These are phyloP conservation scores for Brachirus orientalis DNA, from an alignment of 2,113 vertebrate genomes.

Conservation along the genomic window DNA sequence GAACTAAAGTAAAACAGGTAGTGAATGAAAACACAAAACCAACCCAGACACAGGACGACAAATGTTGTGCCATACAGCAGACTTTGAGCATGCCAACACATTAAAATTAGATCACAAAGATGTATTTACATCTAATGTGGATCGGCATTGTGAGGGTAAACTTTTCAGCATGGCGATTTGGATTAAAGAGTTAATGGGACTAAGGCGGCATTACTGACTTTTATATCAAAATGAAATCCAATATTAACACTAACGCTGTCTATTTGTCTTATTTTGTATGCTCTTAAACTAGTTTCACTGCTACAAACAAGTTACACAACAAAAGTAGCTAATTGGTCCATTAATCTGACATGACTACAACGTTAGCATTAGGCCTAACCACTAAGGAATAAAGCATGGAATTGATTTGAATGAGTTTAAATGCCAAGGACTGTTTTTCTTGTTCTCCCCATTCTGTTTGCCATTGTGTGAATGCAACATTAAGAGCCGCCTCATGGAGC, in stretches of 20 bases:
- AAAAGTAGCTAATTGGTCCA: not conserved
- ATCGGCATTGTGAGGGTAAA: not conserved
- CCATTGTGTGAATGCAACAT: not conserved
- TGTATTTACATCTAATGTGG: not conserved
- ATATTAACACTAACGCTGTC: not conserved
- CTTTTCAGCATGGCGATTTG: not conserved
- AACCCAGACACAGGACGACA: too few relatives aligned
- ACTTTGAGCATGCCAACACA: not conserved
- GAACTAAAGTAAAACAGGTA: too few relatives aligned
- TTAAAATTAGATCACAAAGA: not conserved
- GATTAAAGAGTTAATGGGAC: not conserved
- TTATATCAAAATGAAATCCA: not conserved
- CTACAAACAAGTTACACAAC: not conserved
- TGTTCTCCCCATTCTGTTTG: not conserved
- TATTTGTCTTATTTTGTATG: not conserved
- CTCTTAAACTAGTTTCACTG: not conserved
- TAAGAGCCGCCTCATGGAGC: not conserved
- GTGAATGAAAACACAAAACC: too few relatives aligned
- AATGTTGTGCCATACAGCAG: not conserved
- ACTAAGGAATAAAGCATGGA: not conserved
- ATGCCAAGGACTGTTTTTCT: not conserved
- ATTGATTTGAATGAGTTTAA: not conserved
- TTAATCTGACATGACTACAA: not conserved
- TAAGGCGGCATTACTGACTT: not conserved
- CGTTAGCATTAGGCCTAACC: not conserved